Conservation (phyloP, 2,797 vertebrate species). For the Melanotaenia pygmaea region DNA sequence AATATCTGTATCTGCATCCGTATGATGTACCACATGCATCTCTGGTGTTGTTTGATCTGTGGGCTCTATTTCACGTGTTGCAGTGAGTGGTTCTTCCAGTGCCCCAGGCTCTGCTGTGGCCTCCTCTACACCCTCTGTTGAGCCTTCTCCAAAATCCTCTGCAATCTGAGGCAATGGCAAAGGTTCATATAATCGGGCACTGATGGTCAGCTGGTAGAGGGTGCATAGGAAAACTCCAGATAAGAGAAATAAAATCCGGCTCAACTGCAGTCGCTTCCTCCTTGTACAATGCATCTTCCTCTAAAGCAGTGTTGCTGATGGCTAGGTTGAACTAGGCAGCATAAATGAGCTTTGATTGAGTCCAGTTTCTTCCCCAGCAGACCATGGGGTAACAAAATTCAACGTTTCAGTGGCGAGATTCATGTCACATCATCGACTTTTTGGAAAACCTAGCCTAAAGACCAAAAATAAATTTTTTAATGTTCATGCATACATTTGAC, state of each 20-base stretch:
- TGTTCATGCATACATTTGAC: neutral
- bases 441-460: constrained; percentile 45
- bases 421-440: constrained; percentile 76
- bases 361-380: constrained; percentile 62
- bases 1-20: constrained; percentile 30
- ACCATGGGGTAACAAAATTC: constrained; percentile 58
- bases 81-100: constrained; percentile 62
- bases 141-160: constrained; percentile 44
- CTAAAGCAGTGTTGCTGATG: constrained; percentile 37
- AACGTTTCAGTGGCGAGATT: constrained; percentile 47
- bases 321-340: constrained; percentile 62
- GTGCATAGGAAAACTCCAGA: constrained; percentile 17
- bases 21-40: constrained; percentile 9
- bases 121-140: constrained; percentile 64
- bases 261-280: constrained; percentile 86
- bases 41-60: constrained; percentile 57
- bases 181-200: constrained; percentile 18
- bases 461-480: neutral
- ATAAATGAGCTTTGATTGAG: constrained; percentile 54
- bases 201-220: constrained; percentile 23
- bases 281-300: constrained; percentile 83
- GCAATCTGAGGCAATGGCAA: constrained; percentile 5
- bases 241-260: constrained; percentile 76
- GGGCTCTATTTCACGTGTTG: constrained; percentile 47
- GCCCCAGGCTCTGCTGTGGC: constrained; percentile 46